Percentiles rank a stretch among this genome's conserved stretches.
Evolutionary conservation across 2,113 vertebrate species (phyloP).

Genomic region (Solea solea): DNA sequence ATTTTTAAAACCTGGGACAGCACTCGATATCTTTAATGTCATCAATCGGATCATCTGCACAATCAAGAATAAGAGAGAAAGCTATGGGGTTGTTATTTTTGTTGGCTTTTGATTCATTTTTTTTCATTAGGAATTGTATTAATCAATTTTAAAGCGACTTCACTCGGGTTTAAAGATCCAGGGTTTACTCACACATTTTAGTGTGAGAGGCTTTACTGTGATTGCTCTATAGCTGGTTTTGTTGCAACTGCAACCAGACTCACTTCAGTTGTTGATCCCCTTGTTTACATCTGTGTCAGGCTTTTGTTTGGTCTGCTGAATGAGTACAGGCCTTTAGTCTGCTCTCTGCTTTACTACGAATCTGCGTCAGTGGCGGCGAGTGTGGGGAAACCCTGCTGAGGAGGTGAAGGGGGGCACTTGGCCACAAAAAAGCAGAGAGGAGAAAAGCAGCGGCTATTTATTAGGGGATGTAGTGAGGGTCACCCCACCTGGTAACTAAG

Average conservation of each 20-base stretch:
- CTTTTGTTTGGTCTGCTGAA: slow-evolving; percentile 60
- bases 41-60: too few species aligned
- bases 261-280: slow-evolving; percentile 33
- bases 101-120: too few species aligned
- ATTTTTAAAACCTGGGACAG: too few species aligned
- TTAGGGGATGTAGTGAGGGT: slow-evolving; percentile 44
- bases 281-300: slow-evolving; percentile 59
- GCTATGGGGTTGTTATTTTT: too few species aligned
- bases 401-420: slow-evolving; percentile 41
- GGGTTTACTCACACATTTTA: too few species aligned
- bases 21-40: too few species aligned
- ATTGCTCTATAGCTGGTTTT: slow-evolving; percentile 5
- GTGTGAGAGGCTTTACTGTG: background rate
- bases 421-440: slow-evolving; percentile 29
- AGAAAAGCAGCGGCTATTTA: slow-evolving; percentile 29
- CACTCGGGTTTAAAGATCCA: too few species aligned
- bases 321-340: slow-evolving; percentile 30
- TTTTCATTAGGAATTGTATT: too few species aligned
- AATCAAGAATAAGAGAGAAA: too few species aligned
- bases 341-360: slow-evolving; percentile 51
- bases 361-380: slow-evolving; percentile 59
- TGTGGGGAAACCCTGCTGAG: slow-evolving; percentile 58
- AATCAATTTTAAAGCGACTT: too few species aligned
- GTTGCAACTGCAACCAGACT: slow-evolving; percentile 10
- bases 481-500: slow-evolving; percentile 73